Conservation (phyloP, 2,888 invertebrate species). For the Ethmia dodecea region DNA sequence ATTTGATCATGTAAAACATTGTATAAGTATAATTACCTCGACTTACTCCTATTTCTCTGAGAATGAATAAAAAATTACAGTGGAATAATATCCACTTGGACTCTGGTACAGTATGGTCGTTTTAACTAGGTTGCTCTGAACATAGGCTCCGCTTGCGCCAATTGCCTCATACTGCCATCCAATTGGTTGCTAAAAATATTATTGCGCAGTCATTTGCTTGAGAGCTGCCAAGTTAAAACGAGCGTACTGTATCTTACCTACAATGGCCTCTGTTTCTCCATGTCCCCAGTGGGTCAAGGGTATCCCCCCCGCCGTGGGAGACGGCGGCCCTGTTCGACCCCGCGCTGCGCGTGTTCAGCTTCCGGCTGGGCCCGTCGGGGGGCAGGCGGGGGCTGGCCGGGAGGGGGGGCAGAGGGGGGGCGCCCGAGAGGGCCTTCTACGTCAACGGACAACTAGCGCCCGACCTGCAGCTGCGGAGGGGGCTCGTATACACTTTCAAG, state of each 20-base stretch:
- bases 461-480: conserved; percentile 91
- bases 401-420: conserved; percentile 77
- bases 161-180: neutral
- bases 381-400: conserved; percentile 83
- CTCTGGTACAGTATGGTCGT: neutral
- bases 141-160: no score
- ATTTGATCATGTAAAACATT: no score
- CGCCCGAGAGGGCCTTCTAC: conserved; percentile 92
- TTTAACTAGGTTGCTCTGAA: no score
- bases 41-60: no score
- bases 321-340: conserved; percentile 81
- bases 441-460: conserved; percentile 93
- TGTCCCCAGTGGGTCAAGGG: conserved; percentile 20
- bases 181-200: no score
- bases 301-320: conserved; percentile 71
- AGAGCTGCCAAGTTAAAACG: no score
- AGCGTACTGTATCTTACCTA: neutral
- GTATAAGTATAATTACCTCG: no score
- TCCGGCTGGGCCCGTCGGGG: conserved; percentile 90
- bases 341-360: conserved; percentile 86
- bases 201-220: no score
- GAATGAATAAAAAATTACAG: neutral
- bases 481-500: conserved; percentile 89
- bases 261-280: neutral
- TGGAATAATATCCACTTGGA: neutral